Conservation (phyloP, 2,113 vertebrate genomes). For the crab-eating macaque (Macaca fascicularis) region DNA sequence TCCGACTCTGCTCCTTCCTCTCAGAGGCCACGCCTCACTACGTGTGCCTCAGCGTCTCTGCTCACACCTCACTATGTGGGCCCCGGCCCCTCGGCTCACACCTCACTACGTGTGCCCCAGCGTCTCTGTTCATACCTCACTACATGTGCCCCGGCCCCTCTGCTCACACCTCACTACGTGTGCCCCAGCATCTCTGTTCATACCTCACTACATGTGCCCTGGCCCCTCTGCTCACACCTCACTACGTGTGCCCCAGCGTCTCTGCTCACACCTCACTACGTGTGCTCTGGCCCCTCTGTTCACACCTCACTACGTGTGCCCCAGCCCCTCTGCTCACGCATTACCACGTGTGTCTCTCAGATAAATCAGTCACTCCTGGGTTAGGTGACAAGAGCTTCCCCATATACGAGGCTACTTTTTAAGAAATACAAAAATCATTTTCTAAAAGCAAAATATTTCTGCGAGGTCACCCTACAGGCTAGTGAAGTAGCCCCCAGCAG, state of each 20-base stretch:
- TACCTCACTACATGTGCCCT: rapidly evolving
- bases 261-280: rapidly evolving
- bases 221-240: too few relatives aligned
- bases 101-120: rapidly evolving
- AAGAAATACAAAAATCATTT: background rate
- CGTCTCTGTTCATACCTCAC: rapidly evolving
- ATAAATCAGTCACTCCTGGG: background rate
- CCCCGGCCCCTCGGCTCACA: rapidly evolving
- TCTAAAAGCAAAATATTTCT: background rate
- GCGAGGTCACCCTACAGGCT: rapidly evolving
- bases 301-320: too few relatives aligned
- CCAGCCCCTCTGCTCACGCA: rapidly evolving
- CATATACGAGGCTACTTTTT: background rate
- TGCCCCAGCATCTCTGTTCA: background rate
- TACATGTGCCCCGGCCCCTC: rapidly evolving
- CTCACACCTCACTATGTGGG: rapidly evolving
- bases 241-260: too few relatives aligned
- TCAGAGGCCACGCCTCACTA: too few relatives aligned
- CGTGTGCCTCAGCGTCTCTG: rapidly evolving
- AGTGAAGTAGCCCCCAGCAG: too few relatives aligned
- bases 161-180: rapidly evolving
- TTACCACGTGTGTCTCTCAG: background rate
- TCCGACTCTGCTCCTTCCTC: too few relatives aligned
- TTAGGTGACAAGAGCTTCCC: background rate
- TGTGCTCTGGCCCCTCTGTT: too few relatives aligned